phyloP scores from a whole-genome alignment of 1,140 invertebrate genomes.

The Sarcophaga peregrina region DNA sequence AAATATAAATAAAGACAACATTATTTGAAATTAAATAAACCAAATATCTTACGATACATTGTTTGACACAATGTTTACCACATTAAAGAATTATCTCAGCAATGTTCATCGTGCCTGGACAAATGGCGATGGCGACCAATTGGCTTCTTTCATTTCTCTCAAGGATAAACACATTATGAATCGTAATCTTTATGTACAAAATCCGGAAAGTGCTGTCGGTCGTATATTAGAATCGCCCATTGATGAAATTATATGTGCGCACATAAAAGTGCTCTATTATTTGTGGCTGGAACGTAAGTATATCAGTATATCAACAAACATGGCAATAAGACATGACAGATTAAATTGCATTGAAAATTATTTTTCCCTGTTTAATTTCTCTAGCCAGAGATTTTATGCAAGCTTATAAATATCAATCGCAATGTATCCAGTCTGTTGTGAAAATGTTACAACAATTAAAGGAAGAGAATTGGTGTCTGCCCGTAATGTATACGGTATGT shows the following conservation, averaged over 20 bases:
- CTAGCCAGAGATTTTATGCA: slow-evolving; percentile 76
- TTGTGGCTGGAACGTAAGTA: slow-evolving; percentile 67
- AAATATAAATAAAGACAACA: neutral
- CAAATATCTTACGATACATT: neutral
- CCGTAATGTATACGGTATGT: slow-evolving; percentile 89
- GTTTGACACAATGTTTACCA: slow-evolving; percentile 55
- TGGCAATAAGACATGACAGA: too few relatives aligned
- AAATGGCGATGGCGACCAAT: slow-evolving; percentile 56
- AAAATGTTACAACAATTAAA: slow-evolving; percentile 89
- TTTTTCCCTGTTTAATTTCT: slow-evolving; percentile 55
- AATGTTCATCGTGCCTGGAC: slow-evolving; percentile 54
- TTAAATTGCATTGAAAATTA: neutral
- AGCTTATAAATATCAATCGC: slow-evolving; percentile 83
- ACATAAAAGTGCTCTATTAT: slow-evolving; percentile 73
- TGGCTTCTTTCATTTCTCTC: slow-evolving; percentile 79
- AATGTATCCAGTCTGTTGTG: slow-evolving; percentile 81
- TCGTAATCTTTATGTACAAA: slow-evolving; percentile 75
- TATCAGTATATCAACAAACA: neutral
- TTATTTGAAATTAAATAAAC: neutral
- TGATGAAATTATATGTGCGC: slow-evolving; percentile 82
- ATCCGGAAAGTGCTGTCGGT: slow-evolving; percentile 77
- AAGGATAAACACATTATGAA: slow-evolving; percentile 80
- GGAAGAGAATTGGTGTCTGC: slow-evolving; percentile 96
- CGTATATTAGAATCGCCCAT: slow-evolving; percentile 78
- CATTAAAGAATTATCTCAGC: slow-evolving; percentile 59